Evolutionary conservation across 1,140 invertebrate genomes (phyloP), one percentile per base, ranked within the genome.

Genomic region (Drosophila funebris): DNA sequence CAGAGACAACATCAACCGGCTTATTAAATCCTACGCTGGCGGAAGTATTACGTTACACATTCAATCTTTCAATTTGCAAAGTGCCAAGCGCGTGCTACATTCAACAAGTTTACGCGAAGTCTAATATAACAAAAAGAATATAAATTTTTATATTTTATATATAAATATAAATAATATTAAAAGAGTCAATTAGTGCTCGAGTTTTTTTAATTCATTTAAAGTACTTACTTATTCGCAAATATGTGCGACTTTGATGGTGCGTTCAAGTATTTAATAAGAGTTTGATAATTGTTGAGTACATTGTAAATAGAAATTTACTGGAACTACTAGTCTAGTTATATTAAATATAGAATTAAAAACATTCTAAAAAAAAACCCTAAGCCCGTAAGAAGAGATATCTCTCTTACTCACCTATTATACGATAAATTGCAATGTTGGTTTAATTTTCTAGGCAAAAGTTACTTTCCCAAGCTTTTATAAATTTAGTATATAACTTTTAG

Each of bases 171-270:
- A 53, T 64, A 43, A 53, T n/a, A 43, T 13, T 36, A 50, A 31
- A 66, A 36, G 29, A 36, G 14, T 53, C 39, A 64, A 44, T 48
- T 29, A 48, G 48, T 16, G 31, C 16, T 52, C 22, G 13, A 63
- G 46, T 14, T 13, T 44, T 29, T 62, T 39, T 52, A 29, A 22
- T 53, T 41, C 48, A 60, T 16, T 14, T 4, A 44, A 50, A 66
- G 61, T 57, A 27, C 43, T 41, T 41, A 36, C 14, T 14, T 4
- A 39, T 58, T 37, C 24, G 14, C 46, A 16, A 52, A 36, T 36
- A 72, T 72, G 62, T 54, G 67, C 31, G 52, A 56, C 24, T 71
- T 43, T 62, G 41, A 70, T 13, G 56, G 71, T 72, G 37, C 29
- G 69, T 72, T 58, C 11, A n/a, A 57, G 53, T 57, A 20, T 37